A percentile compares a stretch with the other conserved stretches of the same genome.
phyloP scores from a whole-genome alignment of 2,113 vertebrate species.

The Carettochelys insculpta region DNA sequence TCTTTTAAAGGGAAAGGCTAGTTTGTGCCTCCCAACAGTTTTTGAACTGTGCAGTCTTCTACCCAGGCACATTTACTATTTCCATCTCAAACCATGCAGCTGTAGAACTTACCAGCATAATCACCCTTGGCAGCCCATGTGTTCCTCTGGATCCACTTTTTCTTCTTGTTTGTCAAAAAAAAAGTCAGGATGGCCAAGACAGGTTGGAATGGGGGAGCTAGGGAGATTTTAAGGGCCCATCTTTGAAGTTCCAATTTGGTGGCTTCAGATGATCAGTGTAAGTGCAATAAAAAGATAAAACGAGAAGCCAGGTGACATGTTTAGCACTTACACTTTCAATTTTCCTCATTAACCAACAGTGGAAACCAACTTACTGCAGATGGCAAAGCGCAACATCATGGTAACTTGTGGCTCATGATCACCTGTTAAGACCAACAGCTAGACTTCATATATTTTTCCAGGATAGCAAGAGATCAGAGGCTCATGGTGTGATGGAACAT shows the following conservation, averaged over 20 bases:
- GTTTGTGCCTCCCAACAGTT: neutral
- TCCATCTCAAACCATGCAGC: neutral
- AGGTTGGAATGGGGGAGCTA: neutral
- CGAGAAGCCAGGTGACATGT: neutral
- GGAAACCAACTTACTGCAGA: neutral
- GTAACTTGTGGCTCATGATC: neutral
- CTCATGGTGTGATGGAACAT: neutral
- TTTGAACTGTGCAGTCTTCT: neutral
- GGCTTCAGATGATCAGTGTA: neutral
- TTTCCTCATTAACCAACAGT: neutral
- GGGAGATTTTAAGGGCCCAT: neutral
- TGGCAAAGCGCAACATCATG: neutral
- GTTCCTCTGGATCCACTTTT: too few relatives aligned
- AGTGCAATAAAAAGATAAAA: neutral
- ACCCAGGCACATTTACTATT: neutral
- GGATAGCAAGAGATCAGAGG: neutral
- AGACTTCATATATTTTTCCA: neutral
- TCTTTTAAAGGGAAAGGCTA: neutral
- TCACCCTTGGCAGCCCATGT: rapidly evolving
- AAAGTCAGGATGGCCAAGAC: too few relatives aligned
- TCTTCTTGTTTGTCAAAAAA: too few relatives aligned
- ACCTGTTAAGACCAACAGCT: neutral
- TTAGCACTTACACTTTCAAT: too few relatives aligned
- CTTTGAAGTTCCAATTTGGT: neutral
- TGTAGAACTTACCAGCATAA: rapidly evolving